Percentiles rank a stretch among this genome's conserved stretches.
These are phyloP conservation scores for Corythornis madagascariensis DNA, from an alignment of 2,113 vertebrate genomes.

Conservation along the genomic window DNA sequence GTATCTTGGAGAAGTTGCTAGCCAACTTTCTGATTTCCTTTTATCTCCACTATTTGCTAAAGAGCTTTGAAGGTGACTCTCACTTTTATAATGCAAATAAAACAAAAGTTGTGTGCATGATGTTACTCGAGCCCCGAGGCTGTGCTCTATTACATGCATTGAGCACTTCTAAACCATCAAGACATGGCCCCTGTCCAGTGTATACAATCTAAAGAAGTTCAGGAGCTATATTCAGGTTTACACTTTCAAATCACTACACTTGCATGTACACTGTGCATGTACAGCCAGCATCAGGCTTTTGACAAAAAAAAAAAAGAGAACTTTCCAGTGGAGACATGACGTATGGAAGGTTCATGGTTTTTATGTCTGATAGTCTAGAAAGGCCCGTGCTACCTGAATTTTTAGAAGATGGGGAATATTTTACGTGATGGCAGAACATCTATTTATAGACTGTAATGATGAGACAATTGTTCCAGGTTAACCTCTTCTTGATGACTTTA, in stretches of 20 bases:
- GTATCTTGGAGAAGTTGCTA: neutral
- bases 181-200: neutral
- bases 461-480: neutral
- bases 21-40: neutral
- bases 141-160: neutral
- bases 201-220: neutral
- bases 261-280: neutral
- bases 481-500: neutral
- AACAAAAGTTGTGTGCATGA: slow-evolving; percentile 2
- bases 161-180: neutral
- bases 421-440: neutral
- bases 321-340: neutral
- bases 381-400: accelerated
- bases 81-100: slow-evolving; percentile 8
- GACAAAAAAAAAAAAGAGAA: neutral
- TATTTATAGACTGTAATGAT: neutral
- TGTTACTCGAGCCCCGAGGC: neutral
- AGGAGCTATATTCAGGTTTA: neutral
- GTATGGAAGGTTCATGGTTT: neutral
- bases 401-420: neutral
- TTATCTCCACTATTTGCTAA: neutral
- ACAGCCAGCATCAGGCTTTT: neutral
- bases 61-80: slow-evolving; percentile 12
- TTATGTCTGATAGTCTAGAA: neutral
- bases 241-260: neutral